Evolutionary conservation across 2,113 vertebrate genomes (phyloP).

Genomic region (Entelurus aequoreus): DNA sequence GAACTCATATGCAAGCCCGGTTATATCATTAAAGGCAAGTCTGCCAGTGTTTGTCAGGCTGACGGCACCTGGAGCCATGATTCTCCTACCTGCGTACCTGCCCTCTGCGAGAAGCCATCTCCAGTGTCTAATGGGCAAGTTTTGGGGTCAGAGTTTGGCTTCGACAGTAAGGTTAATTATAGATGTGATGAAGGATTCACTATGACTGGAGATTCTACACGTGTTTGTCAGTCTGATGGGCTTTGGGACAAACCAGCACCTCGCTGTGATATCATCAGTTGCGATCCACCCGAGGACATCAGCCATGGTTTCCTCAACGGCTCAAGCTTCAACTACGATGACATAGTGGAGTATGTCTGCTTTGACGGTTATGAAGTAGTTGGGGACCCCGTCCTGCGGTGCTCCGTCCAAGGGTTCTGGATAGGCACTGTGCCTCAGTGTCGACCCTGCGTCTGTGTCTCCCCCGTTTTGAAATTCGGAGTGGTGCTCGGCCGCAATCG

Average conservation of each 20-base stretch:
- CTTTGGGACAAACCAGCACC: constrained; percentile 82
- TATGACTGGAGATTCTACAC: constrained; percentile 66
- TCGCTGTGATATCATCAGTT: constrained; percentile 75
- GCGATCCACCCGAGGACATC: constrained; percentile 87
- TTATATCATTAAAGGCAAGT: constrained; percentile 77
- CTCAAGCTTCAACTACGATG: constrained; percentile 80
- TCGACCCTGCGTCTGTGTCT: constrained; percentile 76
- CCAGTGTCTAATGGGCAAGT: constrained; percentile 69
- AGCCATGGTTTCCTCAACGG: constrained; percentile 85
- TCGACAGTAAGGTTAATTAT: constrained; percentile 76
- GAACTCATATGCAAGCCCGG: constrained; percentile 79
- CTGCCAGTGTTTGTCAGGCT: constrained; percentile 76
- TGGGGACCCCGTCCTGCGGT: constrained; percentile 78
- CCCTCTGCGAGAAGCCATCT: constrained; percentile 70
- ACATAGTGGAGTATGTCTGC: constrained; percentile 82
- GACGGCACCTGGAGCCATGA: constrained; percentile 85
- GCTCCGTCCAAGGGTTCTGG: constrained; percentile 83
- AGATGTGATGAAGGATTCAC: constrained; percentile 80
- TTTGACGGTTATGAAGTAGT: constrained; percentile 83
- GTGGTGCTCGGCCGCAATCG: constrained; percentile 68
- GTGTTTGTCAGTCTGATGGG: constrained; percentile 79
- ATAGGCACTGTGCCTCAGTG: constrained; percentile 81
- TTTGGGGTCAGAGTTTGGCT: constrained; percentile 75
- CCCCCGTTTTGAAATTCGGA: constrained; percentile 77
- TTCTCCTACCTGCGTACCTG: constrained; percentile 70